These are phyloP conservation scores for Augochlora pura DNA, from an alignment of 1,140 invertebrate genomes.

Conservation along the genomic window DNA sequence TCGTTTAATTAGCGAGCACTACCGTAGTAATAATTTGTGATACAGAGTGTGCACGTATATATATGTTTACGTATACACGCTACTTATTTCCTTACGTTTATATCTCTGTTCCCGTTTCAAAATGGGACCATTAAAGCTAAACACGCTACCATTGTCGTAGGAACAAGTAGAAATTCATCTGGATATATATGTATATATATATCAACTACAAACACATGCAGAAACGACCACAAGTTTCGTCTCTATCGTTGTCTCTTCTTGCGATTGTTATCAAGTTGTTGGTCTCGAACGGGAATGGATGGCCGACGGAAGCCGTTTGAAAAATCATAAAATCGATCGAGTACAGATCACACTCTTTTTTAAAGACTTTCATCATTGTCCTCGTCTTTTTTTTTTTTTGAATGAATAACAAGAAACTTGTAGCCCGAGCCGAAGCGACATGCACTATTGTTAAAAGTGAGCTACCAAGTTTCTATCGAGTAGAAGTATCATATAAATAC, in stretches of 20 bases:
- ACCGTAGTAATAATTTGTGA: background rate
- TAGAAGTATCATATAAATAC: constrained; percentile 78
- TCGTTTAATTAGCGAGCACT: constrained; percentile 1
- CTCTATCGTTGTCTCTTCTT: background rate
- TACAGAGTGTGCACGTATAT: constrained; percentile 32
- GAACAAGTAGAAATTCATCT: constrained; percentile 26
- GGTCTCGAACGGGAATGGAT: background rate
- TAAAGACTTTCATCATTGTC: background rate
- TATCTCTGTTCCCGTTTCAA: background rate
- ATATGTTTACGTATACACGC: constrained; percentile 27
- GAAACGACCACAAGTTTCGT: constrained; percentile 48
- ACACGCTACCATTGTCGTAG: constrained; percentile 30
- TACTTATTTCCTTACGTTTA: background rate
- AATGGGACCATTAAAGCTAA: constrained; percentile 30
- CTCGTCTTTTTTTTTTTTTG: background rate
- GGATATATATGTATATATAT: constrained; percentile 11
- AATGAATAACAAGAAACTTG: constrained; percentile 67
- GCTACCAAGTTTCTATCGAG: constrained; percentile 78
- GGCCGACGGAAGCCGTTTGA: too few species aligned
- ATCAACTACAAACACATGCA: constrained; percentile 52
- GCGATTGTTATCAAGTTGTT: background rate
- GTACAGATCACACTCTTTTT: too few species aligned
- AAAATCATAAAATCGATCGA: background rate
- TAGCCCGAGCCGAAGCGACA: constrained; percentile 71
- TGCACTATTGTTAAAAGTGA: constrained; percentile 82